These are phyloP conservation scores for Metalampra italica DNA, from an alignment of 2,888 invertebrate genomes.

Conservation along the genomic window DNA sequence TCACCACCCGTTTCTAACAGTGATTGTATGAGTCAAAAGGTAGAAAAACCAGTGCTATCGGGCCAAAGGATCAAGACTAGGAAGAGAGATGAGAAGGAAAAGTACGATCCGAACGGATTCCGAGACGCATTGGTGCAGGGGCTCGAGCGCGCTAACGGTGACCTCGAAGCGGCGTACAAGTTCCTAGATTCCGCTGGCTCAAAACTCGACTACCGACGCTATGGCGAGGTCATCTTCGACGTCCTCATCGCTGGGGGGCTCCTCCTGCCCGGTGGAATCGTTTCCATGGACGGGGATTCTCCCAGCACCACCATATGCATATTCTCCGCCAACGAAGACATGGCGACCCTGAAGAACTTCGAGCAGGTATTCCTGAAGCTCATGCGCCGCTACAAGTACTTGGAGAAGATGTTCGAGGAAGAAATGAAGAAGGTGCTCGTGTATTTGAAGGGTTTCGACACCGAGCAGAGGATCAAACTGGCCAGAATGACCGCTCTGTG, in stretches of 20 bases:
- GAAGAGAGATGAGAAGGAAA: slow-evolving; percentile 99
- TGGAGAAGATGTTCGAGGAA: slow-evolving; percentile 99
- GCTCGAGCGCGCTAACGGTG: slow-evolving; percentile 95
- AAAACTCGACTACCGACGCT: slow-evolving; percentile 97
- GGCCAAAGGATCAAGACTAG: slow-evolving; percentile 99
- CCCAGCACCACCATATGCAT: slow-evolving; percentile 95
- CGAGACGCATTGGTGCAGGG: slow-evolving; percentile 97
- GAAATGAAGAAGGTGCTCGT: slow-evolving; percentile 98
- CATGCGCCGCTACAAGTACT: slow-evolving; percentile 98
- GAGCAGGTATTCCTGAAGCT: slow-evolving; percentile 97
- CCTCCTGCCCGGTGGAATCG: slow-evolving; percentile 95
- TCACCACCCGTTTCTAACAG: slow-evolving; percentile 80
- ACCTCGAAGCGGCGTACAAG: slow-evolving; percentile 97
- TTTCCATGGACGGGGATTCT: slow-evolving; percentile 95
- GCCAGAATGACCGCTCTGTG: slow-evolving; percentile 96
- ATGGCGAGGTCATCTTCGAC: slow-evolving; percentile 98
- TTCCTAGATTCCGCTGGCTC: slow-evolving; percentile 96
- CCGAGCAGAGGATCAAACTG: slow-evolving; percentile 92
- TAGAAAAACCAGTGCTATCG: slow-evolving; percentile 99
- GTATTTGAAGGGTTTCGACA: slow-evolving; percentile 96
- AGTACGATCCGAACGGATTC: slow-evolving; percentile 99
- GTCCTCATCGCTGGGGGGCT: slow-evolving; percentile 98
- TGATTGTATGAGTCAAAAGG: slow-evolving; percentile 99
- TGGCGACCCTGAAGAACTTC: slow-evolving; percentile 94
- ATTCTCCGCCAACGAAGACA: slow-evolving; percentile 92